phyloP scores from a whole-genome alignment of 2,113 vertebrate genomes.

The Origma solitaria region DNA sequence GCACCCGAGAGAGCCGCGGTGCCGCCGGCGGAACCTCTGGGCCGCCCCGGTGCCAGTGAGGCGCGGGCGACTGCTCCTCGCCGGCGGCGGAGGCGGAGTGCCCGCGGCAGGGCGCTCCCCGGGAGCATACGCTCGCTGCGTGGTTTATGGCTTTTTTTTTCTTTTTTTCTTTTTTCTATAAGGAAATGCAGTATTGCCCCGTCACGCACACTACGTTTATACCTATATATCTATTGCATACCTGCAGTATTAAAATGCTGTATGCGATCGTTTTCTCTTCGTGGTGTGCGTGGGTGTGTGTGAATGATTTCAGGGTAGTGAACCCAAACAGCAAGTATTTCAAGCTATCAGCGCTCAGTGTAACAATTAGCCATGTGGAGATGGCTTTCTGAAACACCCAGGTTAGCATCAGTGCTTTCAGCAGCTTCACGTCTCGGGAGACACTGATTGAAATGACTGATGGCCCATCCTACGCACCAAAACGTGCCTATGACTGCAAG shows the following conservation, averaged over 20 bases:
- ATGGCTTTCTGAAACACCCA: neutral
- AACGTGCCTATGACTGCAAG: neutral
- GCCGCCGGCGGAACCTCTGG: neutral
- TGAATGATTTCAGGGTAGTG: neutral
- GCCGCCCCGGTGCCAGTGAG: neutral
- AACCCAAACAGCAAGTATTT: neutral
- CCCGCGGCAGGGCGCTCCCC: neutral
- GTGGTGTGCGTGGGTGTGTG: no score
- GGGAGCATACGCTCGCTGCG: neutral
- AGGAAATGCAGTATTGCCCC: neutral
- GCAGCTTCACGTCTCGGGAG: neutral
- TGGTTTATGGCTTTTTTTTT: neutral
- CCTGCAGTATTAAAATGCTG: neutral
- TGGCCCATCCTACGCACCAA: fast-evolving
- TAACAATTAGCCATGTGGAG: neutral
- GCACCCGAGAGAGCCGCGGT: neutral
- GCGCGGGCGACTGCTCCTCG: neutral
- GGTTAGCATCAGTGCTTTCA: neutral
- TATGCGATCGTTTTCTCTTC: neutral
- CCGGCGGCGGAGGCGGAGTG: neutral
- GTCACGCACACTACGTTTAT: neutral
- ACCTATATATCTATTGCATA: no score
- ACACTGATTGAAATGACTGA: neutral
- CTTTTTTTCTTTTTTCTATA: neutral
- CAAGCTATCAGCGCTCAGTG: neutral